These are phyloP conservation scores for Orthosia cruda DNA, from an alignment of 2,888 invertebrate species.

Conservation along the genomic window DNA sequence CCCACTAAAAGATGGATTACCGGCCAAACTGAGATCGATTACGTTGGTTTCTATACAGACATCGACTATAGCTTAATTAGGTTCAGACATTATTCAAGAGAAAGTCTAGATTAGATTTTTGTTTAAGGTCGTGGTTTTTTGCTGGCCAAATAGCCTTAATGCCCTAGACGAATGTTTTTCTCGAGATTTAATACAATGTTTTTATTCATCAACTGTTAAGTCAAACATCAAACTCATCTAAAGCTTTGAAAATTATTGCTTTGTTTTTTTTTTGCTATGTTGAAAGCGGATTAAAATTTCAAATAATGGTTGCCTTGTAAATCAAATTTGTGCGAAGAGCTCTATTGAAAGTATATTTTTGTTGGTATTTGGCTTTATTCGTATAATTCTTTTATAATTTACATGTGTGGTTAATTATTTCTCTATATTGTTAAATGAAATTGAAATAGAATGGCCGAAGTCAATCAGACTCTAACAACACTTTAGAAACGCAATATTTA, in stretches of 20 bases:
- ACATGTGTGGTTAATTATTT: too few species aligned
- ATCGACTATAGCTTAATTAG: constrained; percentile 65
- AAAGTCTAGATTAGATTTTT: constrained; percentile 59
- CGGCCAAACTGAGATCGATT: constrained; percentile 85
- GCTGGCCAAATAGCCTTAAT: constrained; percentile 33
- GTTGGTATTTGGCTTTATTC: background rate
- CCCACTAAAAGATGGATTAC: constrained; percentile 81
- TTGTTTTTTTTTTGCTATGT: background rate
- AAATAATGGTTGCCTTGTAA: background rate
- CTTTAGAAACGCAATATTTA: too few species aligned
- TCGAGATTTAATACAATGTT: constrained; percentile 27
- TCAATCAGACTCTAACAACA: too few species aligned
- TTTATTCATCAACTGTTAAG: constrained; percentile 23
- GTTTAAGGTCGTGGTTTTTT: constrained; percentile 49
- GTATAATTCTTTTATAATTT: too few species aligned
- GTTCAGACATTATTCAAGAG: constrained; percentile 62
- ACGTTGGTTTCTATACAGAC: constrained; percentile 69
- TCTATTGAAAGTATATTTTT: background rate
- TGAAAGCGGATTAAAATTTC: constrained; percentile 1
- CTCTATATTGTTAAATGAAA: too few species aligned
- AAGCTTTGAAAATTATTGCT: background rate
- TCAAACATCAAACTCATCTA: constrained; percentile 3
- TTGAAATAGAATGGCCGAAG: too few species aligned
- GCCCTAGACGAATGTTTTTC: constrained; percentile 23
- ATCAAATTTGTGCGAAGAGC: background rate